Conservation (phyloP, 2,113 vertebrate genomes). For the Struthio camelus region DNA sequence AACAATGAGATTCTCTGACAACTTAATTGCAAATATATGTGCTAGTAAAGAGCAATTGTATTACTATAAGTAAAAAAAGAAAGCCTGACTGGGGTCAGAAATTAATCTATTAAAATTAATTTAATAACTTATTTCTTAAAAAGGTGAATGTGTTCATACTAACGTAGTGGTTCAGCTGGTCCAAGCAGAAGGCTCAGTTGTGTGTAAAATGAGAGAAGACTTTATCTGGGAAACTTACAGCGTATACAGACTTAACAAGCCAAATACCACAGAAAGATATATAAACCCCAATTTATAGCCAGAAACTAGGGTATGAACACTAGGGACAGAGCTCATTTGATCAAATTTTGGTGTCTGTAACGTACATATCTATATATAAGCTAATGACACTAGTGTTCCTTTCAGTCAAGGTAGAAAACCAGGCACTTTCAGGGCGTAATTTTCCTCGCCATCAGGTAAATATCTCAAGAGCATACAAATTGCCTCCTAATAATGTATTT, state of each 20-base stretch:
- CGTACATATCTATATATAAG: background rate
- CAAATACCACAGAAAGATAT: background rate
- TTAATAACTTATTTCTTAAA: background rate
- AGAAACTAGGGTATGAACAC: background rate
- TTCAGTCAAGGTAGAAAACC: background rate
- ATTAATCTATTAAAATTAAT: background rate
- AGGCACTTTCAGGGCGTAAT: background rate
- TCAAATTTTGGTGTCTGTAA: accelerated
- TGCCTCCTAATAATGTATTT: background rate
- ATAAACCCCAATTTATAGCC: background rate
- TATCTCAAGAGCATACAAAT: background rate
- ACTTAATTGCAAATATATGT: background rate
- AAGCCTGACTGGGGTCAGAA: accelerated
- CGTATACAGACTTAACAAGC: background rate
- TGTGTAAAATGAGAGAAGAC: background rate
- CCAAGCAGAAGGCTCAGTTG: background rate
- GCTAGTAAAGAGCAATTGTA: background rate
- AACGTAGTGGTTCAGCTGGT: background rate
- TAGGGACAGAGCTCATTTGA: background rate
- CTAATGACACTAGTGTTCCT: background rate
- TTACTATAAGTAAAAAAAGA: background rate
- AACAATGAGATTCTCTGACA: background rate
- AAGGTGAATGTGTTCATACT: background rate
- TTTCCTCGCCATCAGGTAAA: background rate
- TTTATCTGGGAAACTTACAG: background rate